Conservation (phyloP, 1,140 invertebrate genomes). For the Batillaria attramentaria region DNA sequence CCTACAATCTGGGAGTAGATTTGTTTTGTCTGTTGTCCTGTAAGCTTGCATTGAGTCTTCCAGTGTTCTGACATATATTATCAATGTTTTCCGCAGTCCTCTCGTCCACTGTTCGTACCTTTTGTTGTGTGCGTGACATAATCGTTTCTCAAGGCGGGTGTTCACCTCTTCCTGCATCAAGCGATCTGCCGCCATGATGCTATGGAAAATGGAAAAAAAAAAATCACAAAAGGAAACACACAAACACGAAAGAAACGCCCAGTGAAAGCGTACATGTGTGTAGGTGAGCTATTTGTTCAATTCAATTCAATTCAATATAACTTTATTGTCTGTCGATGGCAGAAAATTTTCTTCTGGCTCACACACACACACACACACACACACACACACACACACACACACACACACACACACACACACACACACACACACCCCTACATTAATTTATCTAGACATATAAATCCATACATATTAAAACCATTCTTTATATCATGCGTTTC, state of each 20-base stretch:
- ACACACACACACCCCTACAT: too few species aligned
- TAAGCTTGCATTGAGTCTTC: too few species aligned
- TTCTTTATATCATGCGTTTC: too few species aligned
- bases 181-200: constrained; percentile 41
- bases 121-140: constrained; percentile 43
- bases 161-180: constrained; percentile 60
- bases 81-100: neutral
- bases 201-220: constrained; percentile 32
- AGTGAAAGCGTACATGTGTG: too few species aligned
- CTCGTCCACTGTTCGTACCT: constrained; percentile 1
- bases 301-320: too few species aligned
- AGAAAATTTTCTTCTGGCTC: too few species aligned
- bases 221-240: neutral
- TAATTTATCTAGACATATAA: neutral
- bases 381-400: neutral
- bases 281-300: too few species aligned
- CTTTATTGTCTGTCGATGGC: too few species aligned
- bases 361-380: neutral
- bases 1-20: too few species aligned
- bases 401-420: neutral
- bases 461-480: neutral
- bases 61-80: too few species aligned
- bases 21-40: too few species aligned
- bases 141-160: constrained; percentile 52
- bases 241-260: too few species aligned